Percentiles rank a stretch among this genome's conserved stretches.
phyloP scores from a whole-genome alignment of 2,888 invertebrate genomes.

The Cabera pusaria region DNA sequence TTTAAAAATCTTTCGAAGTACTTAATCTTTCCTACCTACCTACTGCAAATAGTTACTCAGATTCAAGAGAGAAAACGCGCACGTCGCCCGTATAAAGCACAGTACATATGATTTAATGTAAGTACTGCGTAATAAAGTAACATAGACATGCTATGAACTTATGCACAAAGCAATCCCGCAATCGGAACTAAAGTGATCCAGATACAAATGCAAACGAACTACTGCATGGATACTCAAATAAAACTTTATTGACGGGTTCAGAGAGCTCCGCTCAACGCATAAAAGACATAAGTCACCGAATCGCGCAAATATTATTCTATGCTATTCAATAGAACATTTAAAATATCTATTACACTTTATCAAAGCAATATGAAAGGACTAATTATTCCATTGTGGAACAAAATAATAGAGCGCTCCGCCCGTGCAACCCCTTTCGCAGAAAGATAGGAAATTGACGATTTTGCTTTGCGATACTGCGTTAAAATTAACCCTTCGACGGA shows the following conservation, averaged over 20 bases:
- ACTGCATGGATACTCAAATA: constrained; percentile 32
- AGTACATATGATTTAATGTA: too few species aligned
- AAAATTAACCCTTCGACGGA: constrained; percentile 79
- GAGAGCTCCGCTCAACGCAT: constrained; percentile 6
- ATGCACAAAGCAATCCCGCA: constrained; percentile 46
- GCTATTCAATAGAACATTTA: constrained; percentile 7
- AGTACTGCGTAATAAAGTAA: too few species aligned
- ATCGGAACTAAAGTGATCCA: constrained; percentile 44
- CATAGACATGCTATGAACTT: constrained; percentile 44
- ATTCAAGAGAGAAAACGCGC: constrained; percentile 44
- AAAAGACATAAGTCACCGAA: constrained; percentile 6
- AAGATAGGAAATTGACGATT: constrained; percentile 64
- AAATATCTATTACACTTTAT: constrained; percentile 14
- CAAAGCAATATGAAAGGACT: constrained; percentile 15
- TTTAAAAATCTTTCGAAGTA: too few species aligned
- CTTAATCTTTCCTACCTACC: too few species aligned
- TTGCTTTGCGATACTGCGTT: constrained; percentile 65
- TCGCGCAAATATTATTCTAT: constrained; percentile 5
- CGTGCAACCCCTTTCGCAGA: constrained; percentile 41
- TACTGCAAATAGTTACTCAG: constrained; percentile 28
- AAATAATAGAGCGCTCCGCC: constrained; percentile 40
- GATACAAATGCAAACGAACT: constrained; percentile 38
- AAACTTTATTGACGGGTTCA: constrained; percentile 35
- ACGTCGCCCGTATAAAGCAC: constrained; percentile 40
- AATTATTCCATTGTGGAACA: constrained; percentile 32